phyloP scores from a whole-genome alignment of 2,888 invertebrate species.

The Pasiphila rectangulata region DNA sequence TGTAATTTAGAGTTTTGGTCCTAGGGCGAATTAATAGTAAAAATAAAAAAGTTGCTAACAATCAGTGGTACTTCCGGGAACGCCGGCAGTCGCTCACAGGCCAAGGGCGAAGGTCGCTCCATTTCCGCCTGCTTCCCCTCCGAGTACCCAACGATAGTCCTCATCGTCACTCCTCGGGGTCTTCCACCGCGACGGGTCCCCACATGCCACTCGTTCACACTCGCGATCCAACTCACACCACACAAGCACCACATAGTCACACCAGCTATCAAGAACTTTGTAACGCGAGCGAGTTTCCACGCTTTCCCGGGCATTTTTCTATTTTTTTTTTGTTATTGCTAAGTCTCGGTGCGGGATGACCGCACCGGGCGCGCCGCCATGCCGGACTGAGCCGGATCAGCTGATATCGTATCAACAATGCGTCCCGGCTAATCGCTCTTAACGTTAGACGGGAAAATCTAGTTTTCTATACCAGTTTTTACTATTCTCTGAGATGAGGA shows the following conservation, averaged over 20 bases:
- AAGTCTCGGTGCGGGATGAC: conserved; percentile 50
- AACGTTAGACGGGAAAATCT: conserved; percentile 70
- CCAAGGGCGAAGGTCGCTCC: conserved; percentile 67
- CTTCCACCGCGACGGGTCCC: conserved; percentile 52
- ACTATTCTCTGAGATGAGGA: conserved; percentile 42
- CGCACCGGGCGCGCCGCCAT: conserved; percentile 71
- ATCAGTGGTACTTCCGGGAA: conserved; percentile 55
- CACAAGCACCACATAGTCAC: conserved; percentile 67
- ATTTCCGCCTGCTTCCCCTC: conserved; percentile 77
- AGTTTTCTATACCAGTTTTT: conserved; percentile 71
- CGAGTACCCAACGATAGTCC: conserved; percentile 83
- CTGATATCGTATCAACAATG: conserved; percentile 78
- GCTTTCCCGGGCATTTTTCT: conserved; percentile 53
- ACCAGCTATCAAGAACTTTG: conserved; percentile 64
- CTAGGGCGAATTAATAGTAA: too few relatives aligned
- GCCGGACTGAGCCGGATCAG: conserved; percentile 74
- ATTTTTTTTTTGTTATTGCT: conserved; percentile 3
- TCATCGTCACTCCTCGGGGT: conserved; percentile 54
- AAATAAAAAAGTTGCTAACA: conserved; percentile 48
- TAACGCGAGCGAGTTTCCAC: conserved; percentile 59
- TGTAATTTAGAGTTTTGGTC: too few relatives aligned
- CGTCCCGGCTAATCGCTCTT: conserved; percentile 72
- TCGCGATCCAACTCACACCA: conserved; percentile 72
- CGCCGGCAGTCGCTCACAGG: conserved; percentile 64
- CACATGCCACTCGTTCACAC: conserved; percentile 66